Evolutionary conservation across 2,797 vertebrate genomes (phyloP).

Genomic region (Brachyalestes nurse): DNA sequence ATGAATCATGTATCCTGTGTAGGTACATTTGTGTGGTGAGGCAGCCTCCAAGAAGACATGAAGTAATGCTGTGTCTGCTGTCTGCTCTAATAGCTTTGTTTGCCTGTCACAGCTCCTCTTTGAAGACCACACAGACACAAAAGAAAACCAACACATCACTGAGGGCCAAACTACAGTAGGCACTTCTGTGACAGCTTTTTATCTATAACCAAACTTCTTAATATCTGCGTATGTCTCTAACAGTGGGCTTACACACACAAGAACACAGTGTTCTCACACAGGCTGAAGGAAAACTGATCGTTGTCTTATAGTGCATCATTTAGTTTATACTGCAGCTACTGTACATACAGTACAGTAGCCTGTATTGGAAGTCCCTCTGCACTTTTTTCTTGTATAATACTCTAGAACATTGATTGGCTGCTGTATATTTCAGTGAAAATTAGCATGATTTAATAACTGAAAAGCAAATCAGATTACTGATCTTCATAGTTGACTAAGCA

Average conservation of each 20-base stretch:
- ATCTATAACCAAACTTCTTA: constrained; percentile 1
- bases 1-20: constrained; percentile 13
- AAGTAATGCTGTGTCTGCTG: constrained; percentile 44
- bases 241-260: background rate
- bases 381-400: too few species aligned
- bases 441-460: too few species aligned
- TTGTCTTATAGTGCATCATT: background rate
- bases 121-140: constrained; percentile 49
- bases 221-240: constrained; percentile 12
- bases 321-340: too few species aligned
- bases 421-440: too few species aligned
- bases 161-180: constrained; percentile 24
- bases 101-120: constrained; percentile 47
- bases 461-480: too few species aligned
- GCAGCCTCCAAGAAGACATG: constrained; percentile 46
- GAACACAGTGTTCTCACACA: background rate
- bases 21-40: constrained; percentile 26
- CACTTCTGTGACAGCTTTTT: constrained; percentile 37
- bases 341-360: too few species aligned
- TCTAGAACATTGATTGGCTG: too few species aligned
- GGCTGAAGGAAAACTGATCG: background rate
- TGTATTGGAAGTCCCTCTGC: too few species aligned
- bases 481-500: too few species aligned
- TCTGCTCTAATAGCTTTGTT: constrained; percentile 58
- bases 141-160: constrained; percentile 41